A percentile compares a stretch with the other conserved stretches of the same genome.
Conservation (phyloP, 1,140 invertebrate genomes). For the Panagrolaimus sp. region DNA sequence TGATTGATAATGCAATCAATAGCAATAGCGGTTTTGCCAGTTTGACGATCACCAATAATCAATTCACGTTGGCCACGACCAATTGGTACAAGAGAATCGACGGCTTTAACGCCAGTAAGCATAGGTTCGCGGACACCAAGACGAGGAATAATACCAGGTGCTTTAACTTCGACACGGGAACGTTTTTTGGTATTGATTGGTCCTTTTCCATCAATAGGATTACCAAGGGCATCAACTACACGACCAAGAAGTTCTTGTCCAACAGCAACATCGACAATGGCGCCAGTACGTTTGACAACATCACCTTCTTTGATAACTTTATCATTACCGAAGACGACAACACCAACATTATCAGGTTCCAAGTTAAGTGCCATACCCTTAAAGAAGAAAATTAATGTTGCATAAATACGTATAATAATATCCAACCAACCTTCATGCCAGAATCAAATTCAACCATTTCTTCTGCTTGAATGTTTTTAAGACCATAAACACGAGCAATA, state of each 20-base stretch:
- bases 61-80: conserved; percentile 98
- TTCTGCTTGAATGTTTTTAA: conserved; percentile 99
- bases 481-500: conserved; percentile 99
- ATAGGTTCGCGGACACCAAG: conserved; percentile 97
- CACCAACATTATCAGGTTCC: conserved; percentile 99
- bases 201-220: conserved; percentile 61
- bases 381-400: conserved; percentile 16
- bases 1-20: conserved; percentile 99
- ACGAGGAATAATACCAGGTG: conserved; percentile 98
- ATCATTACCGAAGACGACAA: conserved; percentile 99
- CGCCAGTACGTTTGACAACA: conserved; percentile 98
- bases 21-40: conserved; percentile 97
- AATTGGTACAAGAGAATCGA: conserved; percentile 94
- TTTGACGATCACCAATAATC: conserved; percentile 99
- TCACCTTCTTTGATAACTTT: conserved; percentile 98
- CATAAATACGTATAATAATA: conserved; percentile 4
- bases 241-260: conserved; percentile 89
- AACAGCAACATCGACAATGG: conserved; percentile 98
- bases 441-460: conserved; percentile 99
- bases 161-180: conserved; percentile 93
- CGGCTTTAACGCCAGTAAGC: conserved; percentile 99
- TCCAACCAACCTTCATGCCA: conserved; percentile 79
- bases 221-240: conserved; percentile 94
- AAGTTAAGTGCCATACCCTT: conserved; percentile 99
- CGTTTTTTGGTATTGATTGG: conserved; percentile 59